These are phyloP conservation scores for Tetheella fluctuosa DNA, from an alignment of 2,888 invertebrate genomes.

Conservation along the genomic window DNA sequence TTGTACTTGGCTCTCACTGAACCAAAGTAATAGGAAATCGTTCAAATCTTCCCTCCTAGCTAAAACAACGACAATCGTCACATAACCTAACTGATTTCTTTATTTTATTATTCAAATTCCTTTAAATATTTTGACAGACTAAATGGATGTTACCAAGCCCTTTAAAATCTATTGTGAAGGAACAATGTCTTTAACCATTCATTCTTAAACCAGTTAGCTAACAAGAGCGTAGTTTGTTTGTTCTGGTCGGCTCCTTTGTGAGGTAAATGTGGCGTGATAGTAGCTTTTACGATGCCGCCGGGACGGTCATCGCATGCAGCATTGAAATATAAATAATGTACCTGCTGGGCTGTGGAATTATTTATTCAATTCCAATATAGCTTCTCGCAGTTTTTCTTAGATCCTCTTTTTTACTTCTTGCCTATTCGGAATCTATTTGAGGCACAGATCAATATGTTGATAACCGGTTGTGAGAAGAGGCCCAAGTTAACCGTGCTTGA, in stretches of 20 bases:
- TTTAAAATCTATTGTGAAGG: not conserved
- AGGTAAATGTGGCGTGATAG: not conserved
- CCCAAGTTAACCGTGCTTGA: no score
- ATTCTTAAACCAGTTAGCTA: conserved; percentile 31
- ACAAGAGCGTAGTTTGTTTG: conserved; percentile 30
- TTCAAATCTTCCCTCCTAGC: not conserved
- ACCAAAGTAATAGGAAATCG: not conserved
- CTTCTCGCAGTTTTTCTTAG: no score
- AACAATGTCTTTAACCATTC: not conserved
- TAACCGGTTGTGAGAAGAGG: no score
- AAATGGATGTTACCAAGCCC: not conserved
- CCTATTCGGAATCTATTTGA: no score
- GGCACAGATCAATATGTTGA: no score
- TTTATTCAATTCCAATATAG: not conserved
- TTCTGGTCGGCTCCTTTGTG: conserved; percentile 12
- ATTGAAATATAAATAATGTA: not conserved
- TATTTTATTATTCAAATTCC: not conserved
- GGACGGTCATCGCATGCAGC: not conserved
- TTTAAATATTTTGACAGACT: not conserved
- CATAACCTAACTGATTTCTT: not conserved
- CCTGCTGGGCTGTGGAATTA: not conserved
- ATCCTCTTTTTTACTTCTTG: no score
- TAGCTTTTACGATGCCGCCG: not conserved
- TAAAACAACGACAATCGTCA: not conserved
- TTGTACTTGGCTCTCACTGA: not conserved